Conservation (phyloP, 2,113 vertebrate genomes). For the Mohoua ochrocephala region DNA sequence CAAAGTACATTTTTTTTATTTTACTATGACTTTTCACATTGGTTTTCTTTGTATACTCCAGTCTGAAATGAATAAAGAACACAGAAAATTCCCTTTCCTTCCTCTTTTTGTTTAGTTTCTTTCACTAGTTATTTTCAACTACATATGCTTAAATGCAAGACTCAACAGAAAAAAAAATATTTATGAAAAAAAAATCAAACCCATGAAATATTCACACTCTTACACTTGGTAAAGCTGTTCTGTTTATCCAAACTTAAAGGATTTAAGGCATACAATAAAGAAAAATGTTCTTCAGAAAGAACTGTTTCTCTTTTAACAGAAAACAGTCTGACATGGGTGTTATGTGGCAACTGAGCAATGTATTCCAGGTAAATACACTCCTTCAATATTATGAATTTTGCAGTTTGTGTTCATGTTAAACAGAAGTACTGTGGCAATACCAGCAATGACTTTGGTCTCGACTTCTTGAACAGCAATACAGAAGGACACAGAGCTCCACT, state of each 20-base stretch:
- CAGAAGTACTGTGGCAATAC: background rate
- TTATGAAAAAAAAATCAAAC: background rate
- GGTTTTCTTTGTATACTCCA: background rate
- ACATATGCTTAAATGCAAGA: background rate
- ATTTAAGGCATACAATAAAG: background rate
- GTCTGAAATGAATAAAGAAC: background rate
- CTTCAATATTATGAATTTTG: background rate
- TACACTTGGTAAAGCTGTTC: background rate
- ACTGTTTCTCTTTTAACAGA: background rate
- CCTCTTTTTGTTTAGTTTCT: background rate
- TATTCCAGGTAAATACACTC: background rate
- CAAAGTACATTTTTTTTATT: background rate
- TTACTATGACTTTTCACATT: background rate
- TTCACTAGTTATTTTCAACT: background rate
- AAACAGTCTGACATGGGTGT: background rate
- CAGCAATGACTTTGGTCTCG: background rate
- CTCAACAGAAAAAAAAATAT: background rate
- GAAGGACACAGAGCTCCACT: background rate
- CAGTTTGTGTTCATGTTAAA: background rate
- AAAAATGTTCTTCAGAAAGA: background rate
- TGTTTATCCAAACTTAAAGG: background rate
- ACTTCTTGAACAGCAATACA: background rate
- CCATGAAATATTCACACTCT: background rate
- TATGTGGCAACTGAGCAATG: background rate
- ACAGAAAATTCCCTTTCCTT: background rate